These are phyloP conservation scores for Dendrocopos noguchii DNA, from an alignment of 2,113 vertebrate genomes.

Conservation along the genomic window DNA sequence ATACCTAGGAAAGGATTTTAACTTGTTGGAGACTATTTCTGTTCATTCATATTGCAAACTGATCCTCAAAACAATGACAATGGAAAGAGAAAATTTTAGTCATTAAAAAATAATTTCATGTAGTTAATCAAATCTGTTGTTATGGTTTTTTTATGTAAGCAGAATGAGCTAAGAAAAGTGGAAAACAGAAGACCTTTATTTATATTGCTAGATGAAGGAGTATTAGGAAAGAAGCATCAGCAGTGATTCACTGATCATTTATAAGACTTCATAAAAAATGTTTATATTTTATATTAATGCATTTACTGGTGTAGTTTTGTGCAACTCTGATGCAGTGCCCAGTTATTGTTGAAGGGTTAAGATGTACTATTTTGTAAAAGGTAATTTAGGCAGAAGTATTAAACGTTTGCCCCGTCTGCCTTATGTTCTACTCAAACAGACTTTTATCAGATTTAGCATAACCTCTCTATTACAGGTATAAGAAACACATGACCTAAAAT, in stretches of 20 bases:
- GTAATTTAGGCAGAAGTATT: background rate
- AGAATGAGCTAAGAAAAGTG: background rate
- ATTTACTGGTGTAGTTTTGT: background rate
- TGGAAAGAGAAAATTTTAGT: background rate
- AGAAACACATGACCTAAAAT: background rate
- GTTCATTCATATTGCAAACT: background rate
- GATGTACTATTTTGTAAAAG: background rate
- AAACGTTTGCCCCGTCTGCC: background rate
- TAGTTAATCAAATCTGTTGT: background rate
- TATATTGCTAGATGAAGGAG: background rate
- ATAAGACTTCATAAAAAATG: background rate
- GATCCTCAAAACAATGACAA: background rate
- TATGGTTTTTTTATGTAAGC: background rate
- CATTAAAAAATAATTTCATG: background rate
- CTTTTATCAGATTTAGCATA: background rate
- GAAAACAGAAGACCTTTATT: background rate
- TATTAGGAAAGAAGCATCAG: background rate
- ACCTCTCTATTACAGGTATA: background rate
- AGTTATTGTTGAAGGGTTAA: background rate
- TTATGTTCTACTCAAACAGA: background rate
- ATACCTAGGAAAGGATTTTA: background rate
- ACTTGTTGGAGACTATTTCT: background rate
- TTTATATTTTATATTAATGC: background rate
- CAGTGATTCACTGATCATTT: background rate
- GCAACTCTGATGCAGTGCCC: background rate